Conservation (phyloP, 2,888 invertebrate species). For the Monopis laevigella region DNA sequence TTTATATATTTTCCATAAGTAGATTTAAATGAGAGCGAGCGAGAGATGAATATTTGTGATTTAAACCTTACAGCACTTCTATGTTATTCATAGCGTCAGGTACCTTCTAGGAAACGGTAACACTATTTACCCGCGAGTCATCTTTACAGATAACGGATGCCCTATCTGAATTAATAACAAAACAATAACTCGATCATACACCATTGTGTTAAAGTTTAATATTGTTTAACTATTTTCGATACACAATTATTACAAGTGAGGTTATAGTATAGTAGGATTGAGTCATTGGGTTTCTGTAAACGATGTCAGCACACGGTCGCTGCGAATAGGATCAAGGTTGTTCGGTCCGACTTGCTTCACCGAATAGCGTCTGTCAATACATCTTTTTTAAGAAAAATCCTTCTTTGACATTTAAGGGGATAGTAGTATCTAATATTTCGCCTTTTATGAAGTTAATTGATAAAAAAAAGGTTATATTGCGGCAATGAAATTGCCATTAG, state of each 20-base stretch:
- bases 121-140: background rate
- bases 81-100: no score
- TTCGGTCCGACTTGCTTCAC: conserved; percentile 32
- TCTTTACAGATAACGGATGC: background rate
- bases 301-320: conserved; percentile 50
- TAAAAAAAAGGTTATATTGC: no score
- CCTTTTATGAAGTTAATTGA: no score
- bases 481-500: no score
- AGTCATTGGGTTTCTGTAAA: conserved; percentile 41
- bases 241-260: no score
- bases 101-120: background rate
- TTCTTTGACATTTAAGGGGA: conserved; percentile 8
- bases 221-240: background rate
- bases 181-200: no score
- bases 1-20: no score
- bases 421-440: no score
- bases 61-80: no score
- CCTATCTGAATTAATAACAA: no score
- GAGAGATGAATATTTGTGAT: no score
- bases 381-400: conserved; percentile 7
- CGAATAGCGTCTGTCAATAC: conserved; percentile 5
- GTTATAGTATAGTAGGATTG: conserved; percentile 24
- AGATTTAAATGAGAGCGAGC: no score
- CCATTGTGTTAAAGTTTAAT: background rate
- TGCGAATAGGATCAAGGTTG: conserved; percentile 61